Percentiles rank a stretch among this genome's conserved stretches.
Conservation (phyloP, 2,888 invertebrate species). For the Caenorhabditis japonica region DNA sequence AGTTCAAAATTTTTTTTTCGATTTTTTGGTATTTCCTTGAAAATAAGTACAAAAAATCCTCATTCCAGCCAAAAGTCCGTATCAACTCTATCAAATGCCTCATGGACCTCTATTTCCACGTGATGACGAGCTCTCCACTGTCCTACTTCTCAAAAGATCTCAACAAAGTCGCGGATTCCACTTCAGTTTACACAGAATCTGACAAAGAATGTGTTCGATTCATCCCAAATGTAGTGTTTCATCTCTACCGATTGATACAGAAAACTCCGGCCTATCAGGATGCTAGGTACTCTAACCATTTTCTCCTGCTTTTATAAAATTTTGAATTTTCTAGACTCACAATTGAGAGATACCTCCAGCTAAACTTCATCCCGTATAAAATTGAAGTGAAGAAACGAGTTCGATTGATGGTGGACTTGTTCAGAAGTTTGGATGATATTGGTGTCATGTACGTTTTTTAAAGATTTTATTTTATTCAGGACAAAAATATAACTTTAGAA, state of each 20-base stretch:
- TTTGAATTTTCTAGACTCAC: conserved; percentile 29
- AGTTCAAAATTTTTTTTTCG: too few species aligned
- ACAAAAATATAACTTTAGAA: conserved; percentile 17
- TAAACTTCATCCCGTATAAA: conserved; percentile 47
- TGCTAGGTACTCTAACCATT: conserved; percentile 14
- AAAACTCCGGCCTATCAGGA: conserved; percentile 31
- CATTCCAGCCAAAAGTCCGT: conserved; percentile 45
- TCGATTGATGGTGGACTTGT: conserved; percentile 44
- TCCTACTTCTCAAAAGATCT: conserved; percentile 1
- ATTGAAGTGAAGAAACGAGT: conserved; percentile 31
- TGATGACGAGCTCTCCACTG: conserved; percentile 28
- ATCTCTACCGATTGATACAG: conserved; percentile 17
- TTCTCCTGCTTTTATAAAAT: not conserved
- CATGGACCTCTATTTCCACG: conserved; percentile 42
- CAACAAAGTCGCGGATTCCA: not conserved
- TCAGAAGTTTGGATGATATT: conserved; percentile 30
- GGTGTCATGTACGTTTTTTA: conserved; percentile 18
- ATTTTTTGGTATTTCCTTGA: too few species aligned
- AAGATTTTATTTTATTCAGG: not conserved
- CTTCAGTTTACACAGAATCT: conserved; percentile 46
- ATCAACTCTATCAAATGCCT: conserved; percentile 35
- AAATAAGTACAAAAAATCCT: not conserved
- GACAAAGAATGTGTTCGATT: conserved; percentile 52
- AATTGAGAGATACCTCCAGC: conserved; percentile 51
- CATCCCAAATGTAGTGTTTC: conserved; percentile 44